Base-by-base conservation (phyloP, 2,113 vertebrate species). In the Hemiscyllium ocellatum region DNA sequence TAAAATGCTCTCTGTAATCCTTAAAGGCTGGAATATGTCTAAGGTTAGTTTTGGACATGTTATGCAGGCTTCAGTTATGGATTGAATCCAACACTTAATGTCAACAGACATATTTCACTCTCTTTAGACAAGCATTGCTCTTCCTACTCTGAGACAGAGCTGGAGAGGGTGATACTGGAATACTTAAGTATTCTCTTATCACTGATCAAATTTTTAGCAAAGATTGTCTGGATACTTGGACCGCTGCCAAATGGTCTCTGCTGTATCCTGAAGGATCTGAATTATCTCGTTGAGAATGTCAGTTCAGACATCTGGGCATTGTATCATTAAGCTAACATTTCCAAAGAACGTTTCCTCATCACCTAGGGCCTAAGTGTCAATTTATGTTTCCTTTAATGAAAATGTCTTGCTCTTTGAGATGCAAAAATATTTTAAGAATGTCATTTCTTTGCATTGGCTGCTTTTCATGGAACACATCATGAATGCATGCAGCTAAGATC, bases 361-460 rank as follows among this genome's bases (percentile, higher is more conserved):
- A 90, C 87, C 86, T 90, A 10, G 37, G 80, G 80, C 80, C 80
- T 47, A 15, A 83, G 6, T 47, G 37, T 47, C 80, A 47, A 83
- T 42, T 17, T 83, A 83, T 83, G n/a, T 80, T 80, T 42, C 15
- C 19, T 87, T 87, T 52, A 12, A 52, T 52, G 47, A 87, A 87
- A 87, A 52, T 52, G 24, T 52, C 85, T 50, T 50, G 42, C 47
- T 89, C 29, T 24, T 15, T 89, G 22, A 52, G 22, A 50, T 56
- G 50, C 50, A 89, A 89, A 89, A 56, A 86, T 20, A 50, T 50
- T 86, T 24, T 50, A 47, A 95, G 91, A 89, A 61, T 85, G 78
- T 85, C 95, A 6, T 85, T 96, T 96, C 85, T 26, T 76, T 68
- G 86, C 12, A 52, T 89, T 56, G 50, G 86, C 86, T 89, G 86